Base-by-base conservation (phyloP, 2,113 vertebrate species). In the Mesembrinibis cayennensis region DNA sequence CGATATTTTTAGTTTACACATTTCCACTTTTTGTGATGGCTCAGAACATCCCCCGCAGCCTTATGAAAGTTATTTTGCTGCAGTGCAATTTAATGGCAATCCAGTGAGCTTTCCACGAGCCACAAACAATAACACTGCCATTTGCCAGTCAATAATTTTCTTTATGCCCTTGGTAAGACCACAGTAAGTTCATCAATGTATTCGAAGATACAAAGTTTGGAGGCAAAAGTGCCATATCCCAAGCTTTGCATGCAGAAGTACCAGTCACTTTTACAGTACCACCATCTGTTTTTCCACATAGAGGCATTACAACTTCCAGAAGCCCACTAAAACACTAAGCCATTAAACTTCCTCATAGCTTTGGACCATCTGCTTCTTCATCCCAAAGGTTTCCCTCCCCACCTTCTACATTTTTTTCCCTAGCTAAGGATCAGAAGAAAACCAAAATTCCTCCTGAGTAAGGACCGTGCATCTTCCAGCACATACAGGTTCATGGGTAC, bases 251-350 rank as follows among this genome's bases (percentile, higher is more conserved):
- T 65, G 89, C 91, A 76, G 49, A 69, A 93, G 42, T 87, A 73
- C 18, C 22, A 61, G 92, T 86, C 89, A 96, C 91, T 98, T 95
- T 96, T 93, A 73, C 40, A 53, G 81, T 79, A 73, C 32, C 34
- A 72, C 94, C 97, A 97, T 97, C 97, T 98, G 97, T 89, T 96
- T 97, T 92, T 55, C 84, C 72, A 79, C 34, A 61, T 70, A 49
- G 34, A 67, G 72, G 58, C 82, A 95, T 61, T 87, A 89, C 70
- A 93, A 87, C 58, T 97, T 97, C 89, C 91, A 97, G 81, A 96
- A 96, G 94, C 78, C 94, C 95, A 89, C 89, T 52, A 93, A 96
- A 93, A 92, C 90, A 93, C 69, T 90, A 94, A 95, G 89, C 45
- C 55, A 96, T 85, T 95, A 94, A 82, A 94, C 53, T 87, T 87